These are phyloP conservation scores for Otolemur crassicaudatus DNA, from an alignment of 2,797 vertebrate species.

Conservation along the genomic window DNA sequence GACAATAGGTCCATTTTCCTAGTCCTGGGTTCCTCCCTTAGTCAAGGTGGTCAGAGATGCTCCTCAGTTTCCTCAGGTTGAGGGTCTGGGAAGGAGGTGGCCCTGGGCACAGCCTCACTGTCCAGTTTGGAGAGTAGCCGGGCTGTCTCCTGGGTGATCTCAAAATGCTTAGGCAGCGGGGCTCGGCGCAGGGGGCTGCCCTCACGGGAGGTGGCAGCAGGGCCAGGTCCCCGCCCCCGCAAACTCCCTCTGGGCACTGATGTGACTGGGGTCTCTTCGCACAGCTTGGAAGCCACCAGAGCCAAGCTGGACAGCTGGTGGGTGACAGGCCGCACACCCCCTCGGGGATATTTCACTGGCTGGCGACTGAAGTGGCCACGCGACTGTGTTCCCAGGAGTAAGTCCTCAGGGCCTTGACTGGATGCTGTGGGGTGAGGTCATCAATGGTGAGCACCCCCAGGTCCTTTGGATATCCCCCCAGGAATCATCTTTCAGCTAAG, in stretches of 20 bases:
- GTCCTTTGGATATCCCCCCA: not conserved
- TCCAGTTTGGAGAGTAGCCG: constrained; percentile 82
- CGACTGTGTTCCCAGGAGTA: constrained; percentile 81
- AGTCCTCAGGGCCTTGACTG: constrained; percentile 70
- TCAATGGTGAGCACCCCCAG: constrained; percentile 41
- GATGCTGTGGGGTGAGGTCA: constrained; percentile 33
- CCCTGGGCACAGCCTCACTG: constrained; percentile 27
- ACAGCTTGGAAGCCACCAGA: constrained; percentile 69
- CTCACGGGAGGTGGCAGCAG: constrained; percentile 83
- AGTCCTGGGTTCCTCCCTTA: not conserved
- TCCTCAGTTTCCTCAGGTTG: constrained; percentile 58
- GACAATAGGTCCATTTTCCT: not conserved
- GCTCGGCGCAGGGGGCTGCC: constrained; percentile 57
- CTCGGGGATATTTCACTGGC: constrained; percentile 90
- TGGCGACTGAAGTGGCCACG: constrained; percentile 91
- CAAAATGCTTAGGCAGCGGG: constrained; percentile 78
- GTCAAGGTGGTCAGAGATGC: constrained; percentile 63
- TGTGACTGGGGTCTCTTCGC: not conserved
- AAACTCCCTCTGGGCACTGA: not conserved
- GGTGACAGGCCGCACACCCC: constrained; percentile 75
- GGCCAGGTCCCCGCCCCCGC: not conserved
- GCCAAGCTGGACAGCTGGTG: constrained; percentile 78
- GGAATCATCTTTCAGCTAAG: not conserved
- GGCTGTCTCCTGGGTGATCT: constrained; percentile 85
- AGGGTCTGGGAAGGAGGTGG: constrained; percentile 6